These are phyloP conservation scores for Parus major DNA, from an alignment of 2,113 vertebrate genomes.

Conservation along the genomic window DNA sequence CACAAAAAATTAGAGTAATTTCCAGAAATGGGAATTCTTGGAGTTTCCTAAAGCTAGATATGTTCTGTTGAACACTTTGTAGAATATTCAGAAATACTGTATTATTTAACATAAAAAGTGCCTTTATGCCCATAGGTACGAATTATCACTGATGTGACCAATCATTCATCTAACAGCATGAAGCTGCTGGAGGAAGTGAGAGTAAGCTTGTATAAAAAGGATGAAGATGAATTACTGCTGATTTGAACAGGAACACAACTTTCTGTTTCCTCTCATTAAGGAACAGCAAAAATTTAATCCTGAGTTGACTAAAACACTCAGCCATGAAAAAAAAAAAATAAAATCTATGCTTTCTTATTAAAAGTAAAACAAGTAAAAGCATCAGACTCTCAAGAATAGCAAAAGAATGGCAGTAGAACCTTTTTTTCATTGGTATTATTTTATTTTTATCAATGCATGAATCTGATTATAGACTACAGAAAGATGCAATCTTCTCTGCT, in stretches of 20 bases:
- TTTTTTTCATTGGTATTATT: not conserved
- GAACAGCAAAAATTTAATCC: not conserved
- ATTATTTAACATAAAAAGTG: not conserved
- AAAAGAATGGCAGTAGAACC: not conserved
- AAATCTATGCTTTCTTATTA: not conserved
- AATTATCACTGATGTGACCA: not conserved
- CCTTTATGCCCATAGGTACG: not conserved
- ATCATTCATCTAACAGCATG: not conserved
- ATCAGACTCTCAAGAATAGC: not conserved
- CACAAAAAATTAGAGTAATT: not conserved
- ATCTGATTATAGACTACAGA: not conserved
- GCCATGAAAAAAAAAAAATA: not conserved
- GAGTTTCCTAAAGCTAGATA: not conserved
- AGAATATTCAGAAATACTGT: not conserved
- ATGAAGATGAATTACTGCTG: not conserved
- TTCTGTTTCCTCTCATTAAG: not conserved
- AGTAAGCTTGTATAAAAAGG: not conserved
- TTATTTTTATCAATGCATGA: not conserved
- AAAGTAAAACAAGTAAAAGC: not conserved
- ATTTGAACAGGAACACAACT: not conserved
- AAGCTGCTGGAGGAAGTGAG: not conserved
- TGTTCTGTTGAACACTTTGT: not conserved
- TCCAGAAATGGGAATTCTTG: not conserved
- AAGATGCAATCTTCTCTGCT: not conserved
- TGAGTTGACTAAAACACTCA: not conserved